Evolutionary conservation across 2,113 vertebrate species (phyloP).

Genomic region (Alosa alosa): DNA sequence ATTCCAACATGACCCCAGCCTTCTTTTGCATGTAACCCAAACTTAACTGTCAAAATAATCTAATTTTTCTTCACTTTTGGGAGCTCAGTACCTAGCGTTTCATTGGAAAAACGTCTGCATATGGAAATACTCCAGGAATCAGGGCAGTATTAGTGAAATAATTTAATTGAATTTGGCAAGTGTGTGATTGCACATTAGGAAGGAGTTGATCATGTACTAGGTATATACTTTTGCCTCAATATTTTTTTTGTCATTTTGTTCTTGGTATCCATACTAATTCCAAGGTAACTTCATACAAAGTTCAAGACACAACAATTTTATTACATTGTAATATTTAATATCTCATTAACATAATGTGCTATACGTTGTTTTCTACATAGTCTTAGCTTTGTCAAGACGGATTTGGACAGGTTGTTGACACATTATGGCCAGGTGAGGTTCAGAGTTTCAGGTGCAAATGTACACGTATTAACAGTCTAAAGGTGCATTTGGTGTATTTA

Average conservation of each 20-base stretch:
- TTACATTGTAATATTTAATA: too few species aligned
- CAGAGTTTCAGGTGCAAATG: neutral
- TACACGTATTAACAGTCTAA: neutral
- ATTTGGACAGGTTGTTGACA: neutral
- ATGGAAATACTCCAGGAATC: neutral
- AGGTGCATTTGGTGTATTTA: neutral
- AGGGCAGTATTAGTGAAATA: neutral
- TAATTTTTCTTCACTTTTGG: slow-evolving; percentile 44
- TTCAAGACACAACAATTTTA: too few species aligned
- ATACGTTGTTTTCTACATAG: too few species aligned
- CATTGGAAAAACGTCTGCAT: neutral
- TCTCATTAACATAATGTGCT: too few species aligned
- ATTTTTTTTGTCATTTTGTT: neutral
- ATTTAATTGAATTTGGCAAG: neutral
- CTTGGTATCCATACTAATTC: neutral
- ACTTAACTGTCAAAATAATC: slow-evolving; percentile 61
- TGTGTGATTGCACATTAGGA: neutral
- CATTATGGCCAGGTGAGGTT: neutral
- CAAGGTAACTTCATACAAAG: too few species aligned
- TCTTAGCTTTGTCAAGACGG: too few species aligned
- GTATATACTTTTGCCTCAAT: neutral
- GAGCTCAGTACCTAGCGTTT: neutral
- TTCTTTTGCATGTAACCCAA: slow-evolving; percentile 93
- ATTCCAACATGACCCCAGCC: slow-evolving; percentile 91
- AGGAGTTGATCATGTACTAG: neutral